Evolutionary conservation across 2,113 vertebrate genomes (phyloP).

Genomic region (Trogon surrucura): DNA sequence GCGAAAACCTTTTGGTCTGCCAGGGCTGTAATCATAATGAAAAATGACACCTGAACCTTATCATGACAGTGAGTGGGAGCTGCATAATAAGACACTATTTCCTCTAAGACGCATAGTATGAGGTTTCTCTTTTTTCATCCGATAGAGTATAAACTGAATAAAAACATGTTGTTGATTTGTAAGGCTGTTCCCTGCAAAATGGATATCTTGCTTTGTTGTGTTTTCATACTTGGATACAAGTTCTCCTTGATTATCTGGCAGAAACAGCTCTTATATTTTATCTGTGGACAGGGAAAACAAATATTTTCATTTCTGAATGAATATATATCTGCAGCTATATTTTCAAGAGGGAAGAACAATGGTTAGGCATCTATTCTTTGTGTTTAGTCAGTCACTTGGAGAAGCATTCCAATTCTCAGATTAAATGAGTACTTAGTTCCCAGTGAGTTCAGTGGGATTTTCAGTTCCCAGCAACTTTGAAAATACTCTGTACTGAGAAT

Average conservation of each 20-base stretch:
- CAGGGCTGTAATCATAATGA: not conserved
- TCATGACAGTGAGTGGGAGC: not conserved
- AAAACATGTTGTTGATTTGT: not conserved
- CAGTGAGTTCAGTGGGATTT: not conserved
- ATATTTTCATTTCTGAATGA: not conserved
- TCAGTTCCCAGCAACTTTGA: not conserved
- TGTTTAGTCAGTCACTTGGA: not conserved
- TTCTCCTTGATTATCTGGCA: not conserved
- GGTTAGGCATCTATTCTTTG: not conserved
- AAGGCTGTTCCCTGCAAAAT: not conserved
- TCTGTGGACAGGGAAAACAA: not conserved
- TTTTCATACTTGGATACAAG: not conserved
- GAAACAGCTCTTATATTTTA: not conserved
- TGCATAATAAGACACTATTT: not conserved
- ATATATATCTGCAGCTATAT: not conserved
- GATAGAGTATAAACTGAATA: not conserved
- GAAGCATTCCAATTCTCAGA: not conserved
- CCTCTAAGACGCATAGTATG: not conserved
- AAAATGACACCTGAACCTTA: slow-evolving; percentile 2
- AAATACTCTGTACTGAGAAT: not conserved
- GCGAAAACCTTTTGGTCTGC: not conserved
- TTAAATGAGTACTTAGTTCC: not conserved
- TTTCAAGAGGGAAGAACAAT: not conserved
- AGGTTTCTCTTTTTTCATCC: slow-evolving; percentile 12
- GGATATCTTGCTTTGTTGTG: not conserved